Evolutionary conservation across 2,888 invertebrate genomes (phyloP).

Genomic region (Leptopterna dolabrata): DNA sequence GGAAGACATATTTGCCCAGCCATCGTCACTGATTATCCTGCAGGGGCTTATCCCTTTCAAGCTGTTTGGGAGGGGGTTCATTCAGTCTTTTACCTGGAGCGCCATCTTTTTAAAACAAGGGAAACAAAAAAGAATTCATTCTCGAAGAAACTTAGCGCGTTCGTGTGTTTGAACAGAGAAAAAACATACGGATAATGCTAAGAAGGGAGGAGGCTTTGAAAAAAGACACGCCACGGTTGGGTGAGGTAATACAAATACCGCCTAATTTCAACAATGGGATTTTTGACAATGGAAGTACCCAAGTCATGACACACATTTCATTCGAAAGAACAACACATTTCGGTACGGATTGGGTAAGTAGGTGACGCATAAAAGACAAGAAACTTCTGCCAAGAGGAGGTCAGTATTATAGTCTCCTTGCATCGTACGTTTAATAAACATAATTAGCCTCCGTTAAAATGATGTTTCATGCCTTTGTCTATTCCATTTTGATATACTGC

Average conservation of each 20-base stretch:
- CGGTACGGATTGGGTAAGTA: no score
- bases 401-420: no score
- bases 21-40: constrained; percentile 42
- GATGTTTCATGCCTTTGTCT: no score
- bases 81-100: not conserved
- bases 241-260: not conserved
- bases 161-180: not conserved
- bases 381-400: no score
- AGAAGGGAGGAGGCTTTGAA: not conserved
- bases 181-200: not conserved
- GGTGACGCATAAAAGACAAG: no score
- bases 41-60: not conserved
- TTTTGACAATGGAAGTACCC: not conserved
- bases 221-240: not conserved
- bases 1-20: constrained; percentile 39
- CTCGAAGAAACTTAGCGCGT: not conserved
- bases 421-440: no score
- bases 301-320: not conserved
- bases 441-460: no score
- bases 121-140: not conserved
- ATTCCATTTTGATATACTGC: no score
- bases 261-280: not conserved
- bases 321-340: not conserved
- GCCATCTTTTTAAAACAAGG: not conserved
- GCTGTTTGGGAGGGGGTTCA: not conserved